These are phyloP conservation scores for Gnathonemus echidnorhynchus DNA, from an alignment of 2,113 vertebrate genomes.

Conservation along the genomic window DNA sequence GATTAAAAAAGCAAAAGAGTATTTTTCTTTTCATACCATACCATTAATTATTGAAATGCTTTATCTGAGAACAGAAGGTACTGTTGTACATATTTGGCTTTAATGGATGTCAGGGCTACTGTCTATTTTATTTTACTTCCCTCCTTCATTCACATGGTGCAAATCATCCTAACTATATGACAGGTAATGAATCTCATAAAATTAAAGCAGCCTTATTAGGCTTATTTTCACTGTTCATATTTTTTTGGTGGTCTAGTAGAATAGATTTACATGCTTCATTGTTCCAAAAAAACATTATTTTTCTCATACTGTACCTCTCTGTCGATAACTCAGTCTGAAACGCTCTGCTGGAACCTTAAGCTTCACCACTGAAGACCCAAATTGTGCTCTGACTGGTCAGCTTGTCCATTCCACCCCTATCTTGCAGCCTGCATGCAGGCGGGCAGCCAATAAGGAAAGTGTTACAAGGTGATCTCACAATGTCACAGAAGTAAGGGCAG, in stretches of 20 bases:
- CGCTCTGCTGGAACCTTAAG: not conserved
- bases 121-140: not conserved
- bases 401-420: not conserved
- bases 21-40: not conserved
- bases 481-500: no score
- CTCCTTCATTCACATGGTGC: not conserved
- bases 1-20: not conserved
- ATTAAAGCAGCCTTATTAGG: conserved; percentile 16
- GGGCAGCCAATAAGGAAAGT: not conserved
- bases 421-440: not conserved
- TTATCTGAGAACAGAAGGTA: not conserved
- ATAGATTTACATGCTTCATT: not conserved
- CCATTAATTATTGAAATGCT: not conserved
- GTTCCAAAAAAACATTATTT: no score
- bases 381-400: not conserved
- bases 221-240: not conserved
- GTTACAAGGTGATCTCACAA: not conserved
- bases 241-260: not conserved
- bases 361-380: not conserved
- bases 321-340: no score
- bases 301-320: no score
- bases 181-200: conserved; percentile 38
- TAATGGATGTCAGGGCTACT: not conserved
- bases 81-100: not conserved
- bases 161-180: conserved; percentile 24